A percentile compares a stretch with the other conserved stretches of the same genome.
Evolutionary conservation across 2,113 vertebrate genomes (phyloP).

Genomic region (Narcine bancroftii): DNA sequence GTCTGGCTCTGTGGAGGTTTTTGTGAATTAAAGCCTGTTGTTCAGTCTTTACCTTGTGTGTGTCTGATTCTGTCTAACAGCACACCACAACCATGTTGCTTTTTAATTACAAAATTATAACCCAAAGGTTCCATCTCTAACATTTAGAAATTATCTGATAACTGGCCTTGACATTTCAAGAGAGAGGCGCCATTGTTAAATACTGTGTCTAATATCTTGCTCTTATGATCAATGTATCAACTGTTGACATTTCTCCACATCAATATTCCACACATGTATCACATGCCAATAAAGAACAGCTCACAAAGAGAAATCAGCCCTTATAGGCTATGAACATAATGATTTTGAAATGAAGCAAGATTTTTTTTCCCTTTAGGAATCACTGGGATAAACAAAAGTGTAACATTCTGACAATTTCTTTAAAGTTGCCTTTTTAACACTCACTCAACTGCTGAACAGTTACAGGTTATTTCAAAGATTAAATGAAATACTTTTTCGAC

Average conservation of each 20-base stretch:
- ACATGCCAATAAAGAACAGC: not conserved
- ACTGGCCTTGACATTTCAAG: not conserved
- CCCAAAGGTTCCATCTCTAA: not conserved
- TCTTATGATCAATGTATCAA: slow-evolving; percentile 13
- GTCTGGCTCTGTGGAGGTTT: too few relatives aligned
- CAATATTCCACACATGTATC: not conserved
- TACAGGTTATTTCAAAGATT: not conserved
- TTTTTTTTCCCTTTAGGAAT: not conserved
- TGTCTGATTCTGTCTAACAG: too few relatives aligned
- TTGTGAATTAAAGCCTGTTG: too few relatives aligned
- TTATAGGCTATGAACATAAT: not conserved
- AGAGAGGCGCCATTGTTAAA: not conserved
- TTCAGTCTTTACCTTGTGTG: too few relatives aligned
- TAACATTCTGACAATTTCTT: not conserved
- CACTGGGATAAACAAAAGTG: not conserved
- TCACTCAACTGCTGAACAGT: not conserved
- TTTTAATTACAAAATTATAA: not conserved
- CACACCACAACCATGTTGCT: too few relatives aligned
- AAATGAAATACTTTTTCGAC: not conserved
- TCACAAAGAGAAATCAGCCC: not conserved
- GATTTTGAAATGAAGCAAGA: not conserved
- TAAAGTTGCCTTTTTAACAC: not conserved
- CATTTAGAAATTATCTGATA: not conserved
- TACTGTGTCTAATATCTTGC: slow-evolving; percentile 4
- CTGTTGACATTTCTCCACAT: slow-evolving; percentile 18